phyloP scores from a whole-genome alignment of 2,888 invertebrate genomes.

The Clostera curtula region DNA sequence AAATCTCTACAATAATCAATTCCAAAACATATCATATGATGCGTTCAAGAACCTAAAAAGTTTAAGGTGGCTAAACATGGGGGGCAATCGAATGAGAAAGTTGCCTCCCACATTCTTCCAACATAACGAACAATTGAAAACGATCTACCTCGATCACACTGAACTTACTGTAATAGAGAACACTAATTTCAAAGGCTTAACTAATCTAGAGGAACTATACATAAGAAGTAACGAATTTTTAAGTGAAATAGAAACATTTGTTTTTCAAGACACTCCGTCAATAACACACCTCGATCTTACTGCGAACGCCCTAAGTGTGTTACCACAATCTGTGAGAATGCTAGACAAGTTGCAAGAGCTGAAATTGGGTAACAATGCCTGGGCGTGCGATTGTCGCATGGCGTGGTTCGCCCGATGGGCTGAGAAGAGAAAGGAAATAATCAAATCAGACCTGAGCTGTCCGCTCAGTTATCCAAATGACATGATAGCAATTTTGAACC shows the following conservation, averaged over 20 bases:
- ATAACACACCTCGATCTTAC: constrained; percentile 80
- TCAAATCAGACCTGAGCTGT: constrained; percentile 79
- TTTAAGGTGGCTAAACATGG: constrained; percentile 74
- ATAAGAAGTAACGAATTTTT: constrained; percentile 77
- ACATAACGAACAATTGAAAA: constrained; percentile 75
- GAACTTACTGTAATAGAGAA: constrained; percentile 78
- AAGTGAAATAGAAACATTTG: constrained; percentile 76
- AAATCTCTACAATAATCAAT: constrained; percentile 77
- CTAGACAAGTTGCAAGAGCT: constrained; percentile 78
- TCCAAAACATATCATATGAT: constrained; percentile 74
- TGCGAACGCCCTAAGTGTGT: constrained; percentile 79
- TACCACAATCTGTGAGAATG: constrained; percentile 81
- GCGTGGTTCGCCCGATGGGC: constrained; percentile 80
- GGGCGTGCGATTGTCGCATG: constrained; percentile 91
- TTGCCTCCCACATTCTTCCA: constrained; percentile 78
- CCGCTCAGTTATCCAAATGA: constrained; percentile 79
- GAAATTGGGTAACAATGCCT: constrained; percentile 83
- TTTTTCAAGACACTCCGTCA: constrained; percentile 76
- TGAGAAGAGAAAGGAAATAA: constrained; percentile 61
- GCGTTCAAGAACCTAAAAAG: constrained; percentile 75
- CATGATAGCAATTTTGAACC: constrained; percentile 80
- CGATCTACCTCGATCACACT: constrained; percentile 79
- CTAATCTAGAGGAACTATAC: constrained; percentile 71
- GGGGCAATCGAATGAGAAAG: constrained; percentile 74
- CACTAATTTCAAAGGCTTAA: constrained; percentile 78